phyloP scores from a whole-genome alignment of 1,140 invertebrate species.

The Bombus soroeensis region DNA sequence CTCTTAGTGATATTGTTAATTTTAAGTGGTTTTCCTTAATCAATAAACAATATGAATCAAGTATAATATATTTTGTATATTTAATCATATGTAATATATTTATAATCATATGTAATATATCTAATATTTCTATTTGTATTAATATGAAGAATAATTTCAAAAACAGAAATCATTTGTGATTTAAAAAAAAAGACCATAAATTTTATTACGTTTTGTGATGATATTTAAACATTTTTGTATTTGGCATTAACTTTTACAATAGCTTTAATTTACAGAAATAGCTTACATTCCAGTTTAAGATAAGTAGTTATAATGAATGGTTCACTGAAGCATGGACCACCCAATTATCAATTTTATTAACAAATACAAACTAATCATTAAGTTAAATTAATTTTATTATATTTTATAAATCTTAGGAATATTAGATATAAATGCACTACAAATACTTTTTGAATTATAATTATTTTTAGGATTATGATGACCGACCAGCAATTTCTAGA shows the following conservation, averaged over 20 bases:
- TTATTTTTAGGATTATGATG: conserved; percentile 75
- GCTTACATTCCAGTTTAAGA: background rate
- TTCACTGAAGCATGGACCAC: background rate
- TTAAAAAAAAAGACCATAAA: background rate
- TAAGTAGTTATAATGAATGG: background rate
- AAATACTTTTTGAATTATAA: background rate
- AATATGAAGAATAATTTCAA: background rate
- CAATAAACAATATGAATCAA: background rate
- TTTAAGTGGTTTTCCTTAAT: background rate
- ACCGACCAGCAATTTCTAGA: conserved; percentile 67
- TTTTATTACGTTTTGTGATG: background rate
- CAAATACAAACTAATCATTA: background rate
- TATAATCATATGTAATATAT: background rate
- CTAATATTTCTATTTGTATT: background rate
- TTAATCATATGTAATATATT: background rate
- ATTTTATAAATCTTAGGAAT: background rate
- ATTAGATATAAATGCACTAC: background rate
- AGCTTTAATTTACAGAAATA: background rate
- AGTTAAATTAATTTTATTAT: background rate
- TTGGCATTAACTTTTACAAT: background rate
- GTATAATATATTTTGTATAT: background rate
- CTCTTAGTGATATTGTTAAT: conserved; percentile 8
- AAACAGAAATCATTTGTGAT: background rate
- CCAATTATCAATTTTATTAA: background rate
- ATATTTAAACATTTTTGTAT: background rate